phyloP scores from a whole-genome alignment of 2,113 vertebrate genomes.

The Gnathonemus echidnorhynchus region DNA sequence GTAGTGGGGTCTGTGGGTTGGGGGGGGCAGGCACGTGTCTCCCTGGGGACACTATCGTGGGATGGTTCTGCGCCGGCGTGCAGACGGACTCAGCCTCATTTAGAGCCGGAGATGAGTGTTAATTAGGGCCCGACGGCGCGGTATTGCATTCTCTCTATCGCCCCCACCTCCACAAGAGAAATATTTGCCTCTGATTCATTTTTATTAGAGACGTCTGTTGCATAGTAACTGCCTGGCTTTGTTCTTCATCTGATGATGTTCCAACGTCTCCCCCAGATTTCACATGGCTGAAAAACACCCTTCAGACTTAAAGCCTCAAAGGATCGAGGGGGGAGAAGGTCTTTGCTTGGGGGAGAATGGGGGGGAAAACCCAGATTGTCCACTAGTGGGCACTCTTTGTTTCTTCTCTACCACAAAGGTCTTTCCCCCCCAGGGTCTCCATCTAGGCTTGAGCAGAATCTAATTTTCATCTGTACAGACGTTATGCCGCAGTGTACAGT shows the following conservation, averaged over 20 bases:
- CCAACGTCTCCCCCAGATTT: background rate
- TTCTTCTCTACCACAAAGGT: background rate
- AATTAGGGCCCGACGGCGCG: conserved; percentile 45
- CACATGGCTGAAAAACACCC: background rate
- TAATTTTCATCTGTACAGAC: background rate
- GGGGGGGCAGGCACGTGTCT: background rate
- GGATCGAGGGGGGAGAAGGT: background rate
- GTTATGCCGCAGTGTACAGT: background rate
- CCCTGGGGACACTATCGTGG: conserved; percentile 29
- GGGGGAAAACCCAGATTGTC: background rate
- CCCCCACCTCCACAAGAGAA: conserved; percentile 8
- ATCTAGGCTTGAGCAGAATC: background rate
- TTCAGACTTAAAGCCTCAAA: background rate
- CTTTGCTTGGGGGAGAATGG: background rate
- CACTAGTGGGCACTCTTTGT: background rate
- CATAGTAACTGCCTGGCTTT: background rate
- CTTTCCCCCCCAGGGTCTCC: background rate
- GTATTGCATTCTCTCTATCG: conserved; percentile 23
- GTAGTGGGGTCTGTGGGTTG: background rate
- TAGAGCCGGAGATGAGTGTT: conserved; percentile 41
- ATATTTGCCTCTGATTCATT: background rate
- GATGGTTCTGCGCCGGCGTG: conserved; percentile 21
- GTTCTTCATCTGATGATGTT: background rate
- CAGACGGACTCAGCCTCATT: conserved; percentile 42
- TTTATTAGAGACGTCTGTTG: background rate